These are phyloP conservation scores for Saiga tatarica DNA, from an alignment of 2,113 vertebrate species.

Conservation along the genomic window DNA sequence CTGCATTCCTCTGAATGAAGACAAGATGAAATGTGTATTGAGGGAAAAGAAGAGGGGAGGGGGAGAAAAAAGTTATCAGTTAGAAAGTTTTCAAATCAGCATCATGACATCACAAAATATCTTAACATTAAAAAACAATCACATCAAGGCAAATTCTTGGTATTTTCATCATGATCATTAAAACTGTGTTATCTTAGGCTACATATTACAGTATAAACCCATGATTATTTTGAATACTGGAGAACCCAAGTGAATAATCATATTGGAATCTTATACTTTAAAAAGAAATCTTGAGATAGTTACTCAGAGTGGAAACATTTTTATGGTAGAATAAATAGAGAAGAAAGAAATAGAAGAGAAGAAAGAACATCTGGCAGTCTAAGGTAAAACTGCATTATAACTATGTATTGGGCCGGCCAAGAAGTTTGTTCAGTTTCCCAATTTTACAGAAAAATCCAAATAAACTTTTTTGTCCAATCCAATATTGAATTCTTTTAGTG, in stretches of 20 bases:
- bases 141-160: not conserved
- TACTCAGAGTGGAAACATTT: not conserved
- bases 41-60: not conserved
- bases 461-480: not conserved
- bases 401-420: not conserved
- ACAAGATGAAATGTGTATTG: constrained; percentile 60
- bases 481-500: not conserved
- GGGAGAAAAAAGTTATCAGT: constrained; percentile 37
- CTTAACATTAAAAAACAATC: not conserved
- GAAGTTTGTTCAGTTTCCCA: not conserved
- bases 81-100: constrained; percentile 50
- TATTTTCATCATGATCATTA: not conserved
- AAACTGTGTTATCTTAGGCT: not conserved
- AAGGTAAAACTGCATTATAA: not conserved
- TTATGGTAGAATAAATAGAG: not conserved
- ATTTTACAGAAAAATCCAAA: not conserved
- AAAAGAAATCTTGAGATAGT: constrained; percentile 5
- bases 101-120: not conserved
- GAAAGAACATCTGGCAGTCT: not conserved
- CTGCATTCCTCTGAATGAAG: constrained; percentile 89
- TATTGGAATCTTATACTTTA: not conserved
- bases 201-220: not conserved
- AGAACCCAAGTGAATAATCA: not conserved
- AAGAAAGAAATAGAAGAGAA: not conserved
- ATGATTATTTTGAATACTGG: not conserved